phyloP scores from a whole-genome alignment of 1,140 invertebrate genomes.

The Heliothis subflexa region DNA sequence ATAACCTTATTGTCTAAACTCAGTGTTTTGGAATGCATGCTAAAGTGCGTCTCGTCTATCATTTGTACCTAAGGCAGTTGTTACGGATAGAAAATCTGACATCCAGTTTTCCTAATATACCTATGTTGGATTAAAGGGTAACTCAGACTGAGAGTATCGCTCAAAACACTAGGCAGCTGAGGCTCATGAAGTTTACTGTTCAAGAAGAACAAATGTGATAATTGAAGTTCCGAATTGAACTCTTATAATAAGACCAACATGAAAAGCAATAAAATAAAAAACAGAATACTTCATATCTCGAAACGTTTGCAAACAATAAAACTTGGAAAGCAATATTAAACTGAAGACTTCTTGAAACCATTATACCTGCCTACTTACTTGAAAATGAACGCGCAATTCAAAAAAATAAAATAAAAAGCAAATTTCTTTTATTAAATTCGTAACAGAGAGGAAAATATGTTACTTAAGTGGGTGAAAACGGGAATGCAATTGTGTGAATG shows the following conservation, averaged over 20 bases:
- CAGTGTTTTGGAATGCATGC: no score
- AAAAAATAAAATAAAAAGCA: not conserved
- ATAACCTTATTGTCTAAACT: no score
- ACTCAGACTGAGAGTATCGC: no score
- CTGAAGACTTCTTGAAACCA: conserved; percentile 5
- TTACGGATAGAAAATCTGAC: no score
- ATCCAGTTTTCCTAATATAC: no score
- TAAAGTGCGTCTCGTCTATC: no score
- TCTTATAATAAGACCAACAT: not conserved
- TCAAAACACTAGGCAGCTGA: no score
- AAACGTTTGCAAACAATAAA: conserved; percentile 11
- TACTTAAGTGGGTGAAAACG: conserved; percentile 27
- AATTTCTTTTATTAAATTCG: conserved; percentile 27
- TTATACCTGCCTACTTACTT: conserved; percentile 1
- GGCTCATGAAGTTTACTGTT: no score
- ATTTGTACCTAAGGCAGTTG: no score
- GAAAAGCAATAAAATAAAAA: not conserved
- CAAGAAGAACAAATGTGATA: no score
- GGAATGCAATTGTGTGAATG: conserved; percentile 26
- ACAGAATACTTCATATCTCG: conserved; percentile 6
- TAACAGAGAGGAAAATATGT: conserved; percentile 13
- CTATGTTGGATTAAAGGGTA: no score
- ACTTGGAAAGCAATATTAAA: conserved; percentile 21
- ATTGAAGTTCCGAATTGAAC: not conserved
- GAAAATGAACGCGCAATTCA: conserved; percentile 10